phyloP scores from a whole-genome alignment of 2,113 vertebrate species.

The Saiga tatarica region DNA sequence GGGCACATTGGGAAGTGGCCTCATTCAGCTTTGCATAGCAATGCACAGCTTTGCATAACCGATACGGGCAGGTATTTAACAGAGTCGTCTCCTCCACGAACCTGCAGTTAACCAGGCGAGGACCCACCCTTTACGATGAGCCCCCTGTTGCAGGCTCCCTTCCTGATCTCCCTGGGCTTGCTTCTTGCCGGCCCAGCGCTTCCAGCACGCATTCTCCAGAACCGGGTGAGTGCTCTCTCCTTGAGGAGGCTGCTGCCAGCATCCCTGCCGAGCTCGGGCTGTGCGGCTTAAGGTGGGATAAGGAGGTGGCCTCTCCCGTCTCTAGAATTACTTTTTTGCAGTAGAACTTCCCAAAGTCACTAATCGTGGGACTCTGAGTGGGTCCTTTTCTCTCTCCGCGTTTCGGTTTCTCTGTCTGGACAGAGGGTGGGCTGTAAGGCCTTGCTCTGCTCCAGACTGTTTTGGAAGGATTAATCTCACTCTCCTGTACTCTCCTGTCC shows the following conservation, averaged over 20 bases:
- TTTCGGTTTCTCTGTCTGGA: background rate
- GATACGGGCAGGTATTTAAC: background rate
- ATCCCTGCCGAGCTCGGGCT: background rate
- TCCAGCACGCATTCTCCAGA: accelerated
- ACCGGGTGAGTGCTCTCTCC: slow-evolving; percentile 10
- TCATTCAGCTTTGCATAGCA: background rate
- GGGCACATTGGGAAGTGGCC: background rate
- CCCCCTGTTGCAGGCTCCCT: background rate
- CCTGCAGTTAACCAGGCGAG: accelerated
- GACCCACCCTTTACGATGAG: background rate
- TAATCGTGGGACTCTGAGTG: background rate
- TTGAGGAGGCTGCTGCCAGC: background rate
- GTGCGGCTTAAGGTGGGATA: background rate
- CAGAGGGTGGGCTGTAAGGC: background rate
- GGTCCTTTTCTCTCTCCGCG: background rate
- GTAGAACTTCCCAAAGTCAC: background rate
- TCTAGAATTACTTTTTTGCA: background rate
- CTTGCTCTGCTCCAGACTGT: background rate
- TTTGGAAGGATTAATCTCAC: background rate
- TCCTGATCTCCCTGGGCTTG: slow-evolving; percentile 40
- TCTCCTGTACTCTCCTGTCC: background rate
- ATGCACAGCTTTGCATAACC: background rate
- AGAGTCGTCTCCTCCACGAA: background rate
- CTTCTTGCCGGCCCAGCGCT: background rate
- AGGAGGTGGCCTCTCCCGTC: background rate